Percentiles rank a stretch among this genome's conserved stretches.
Evolutionary conservation across 2,888 invertebrate species (phyloP).

Genomic region (Hypselothyrea guttata): DNA sequence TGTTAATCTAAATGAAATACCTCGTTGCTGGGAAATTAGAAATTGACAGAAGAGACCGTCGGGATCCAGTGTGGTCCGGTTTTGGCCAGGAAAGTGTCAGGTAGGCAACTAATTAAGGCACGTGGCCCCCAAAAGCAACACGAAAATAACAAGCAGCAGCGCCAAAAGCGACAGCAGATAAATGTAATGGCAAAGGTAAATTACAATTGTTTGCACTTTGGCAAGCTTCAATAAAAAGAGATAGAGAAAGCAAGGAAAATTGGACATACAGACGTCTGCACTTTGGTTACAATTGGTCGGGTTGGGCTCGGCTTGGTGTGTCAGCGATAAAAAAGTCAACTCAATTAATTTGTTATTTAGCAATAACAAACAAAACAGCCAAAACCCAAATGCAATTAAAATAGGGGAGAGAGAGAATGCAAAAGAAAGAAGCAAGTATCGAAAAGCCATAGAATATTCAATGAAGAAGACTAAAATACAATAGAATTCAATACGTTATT

Average conservation of each 20-base stretch:
- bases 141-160: constrained; percentile 19
- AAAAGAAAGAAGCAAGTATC: not conserved
- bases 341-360: constrained; percentile 51
- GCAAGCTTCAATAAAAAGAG: constrained; percentile 3
- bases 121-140: constrained; percentile 27
- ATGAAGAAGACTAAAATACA: not conserved
- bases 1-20: constrained; percentile 46
- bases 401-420: constrained; percentile 11
- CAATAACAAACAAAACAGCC: constrained; percentile 39
- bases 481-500: too few species aligned
- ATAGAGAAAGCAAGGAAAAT: not conserved
- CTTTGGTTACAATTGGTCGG: not conserved
- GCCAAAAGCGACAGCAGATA: constrained; percentile 40
- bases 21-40: constrained; percentile 13
- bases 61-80: not conserved
- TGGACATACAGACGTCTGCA: not conserved
- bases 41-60: not conserved
- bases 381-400: constrained; percentile 31
- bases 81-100: constrained; percentile 25
- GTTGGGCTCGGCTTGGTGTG: not conserved
- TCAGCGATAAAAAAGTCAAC: constrained; percentile 13
- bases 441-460: constrained; percentile 8
- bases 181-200: constrained; percentile 51
- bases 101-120: constrained; percentile 50
- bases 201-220: constrained; percentile 61